These are phyloP conservation scores for Orbicella faveolata DNA, from an alignment of 64 coral and sea anemone genomes.

Conservation along the genomic window DNA sequence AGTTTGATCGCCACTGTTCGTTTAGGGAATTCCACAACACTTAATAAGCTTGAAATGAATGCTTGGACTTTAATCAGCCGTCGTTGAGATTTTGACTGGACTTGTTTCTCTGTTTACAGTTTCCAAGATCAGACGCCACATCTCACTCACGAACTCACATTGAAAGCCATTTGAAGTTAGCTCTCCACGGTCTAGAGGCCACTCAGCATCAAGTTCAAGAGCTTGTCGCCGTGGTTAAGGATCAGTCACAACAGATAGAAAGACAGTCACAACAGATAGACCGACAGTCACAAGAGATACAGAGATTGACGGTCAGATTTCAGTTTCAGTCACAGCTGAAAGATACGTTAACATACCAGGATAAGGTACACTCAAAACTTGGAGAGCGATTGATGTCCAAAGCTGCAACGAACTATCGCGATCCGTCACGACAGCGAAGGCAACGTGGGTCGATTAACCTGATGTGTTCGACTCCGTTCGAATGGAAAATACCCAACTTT, in stretches of 20 bases:
- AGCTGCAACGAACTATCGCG: too few relatives aligned
- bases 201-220: constrained; percentile 14
- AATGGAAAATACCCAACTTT: constrained; percentile 23
- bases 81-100: too few relatives aligned
- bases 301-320: too few relatives aligned
- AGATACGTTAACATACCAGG: too few relatives aligned
- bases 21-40: too few relatives aligned
- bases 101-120: background rate
- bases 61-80: too few relatives aligned
- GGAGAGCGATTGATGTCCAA: background rate
- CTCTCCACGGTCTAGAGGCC: constrained; percentile 15
- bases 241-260: constrained; percentile 6
- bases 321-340: too few relatives aligned
- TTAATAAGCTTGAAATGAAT: too few relatives aligned
- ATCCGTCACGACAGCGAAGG: background rate
- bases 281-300: too few relatives aligned
- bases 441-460: background rate
- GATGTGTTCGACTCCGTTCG: background rate
- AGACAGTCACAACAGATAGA: background rate
- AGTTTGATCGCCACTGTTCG: too few relatives aligned
- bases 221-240: background rate
- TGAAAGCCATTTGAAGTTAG: constrained; percentile 10
- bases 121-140: constrained; percentile 3
- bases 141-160: constrained; percentile 8
- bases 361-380: too few relatives aligned